Percentiles rank a stretch among this genome's conserved stretches.
Evolutionary conservation across 1,140 invertebrate genomes (phyloP).

Genomic region (Aphidius gifuensis): DNA sequence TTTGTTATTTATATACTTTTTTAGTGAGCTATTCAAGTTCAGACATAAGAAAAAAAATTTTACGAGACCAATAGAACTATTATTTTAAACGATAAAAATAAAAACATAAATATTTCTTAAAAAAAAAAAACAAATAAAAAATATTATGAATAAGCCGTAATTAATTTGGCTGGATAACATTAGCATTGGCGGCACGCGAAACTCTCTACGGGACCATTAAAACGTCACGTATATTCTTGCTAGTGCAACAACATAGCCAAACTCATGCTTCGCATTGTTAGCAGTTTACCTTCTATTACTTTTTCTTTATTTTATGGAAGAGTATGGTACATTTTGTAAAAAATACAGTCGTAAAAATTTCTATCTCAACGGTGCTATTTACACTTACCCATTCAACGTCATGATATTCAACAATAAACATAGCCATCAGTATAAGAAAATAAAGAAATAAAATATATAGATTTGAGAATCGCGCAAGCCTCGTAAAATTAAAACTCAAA

Average conservation of each 20-base stretch:
- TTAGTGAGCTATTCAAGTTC: no score
- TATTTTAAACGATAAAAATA: background rate
- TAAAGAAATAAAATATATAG: background rate
- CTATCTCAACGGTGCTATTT: no score
- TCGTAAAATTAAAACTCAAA: no score
- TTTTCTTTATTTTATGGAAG: background rate
- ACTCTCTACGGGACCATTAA: conserved; percentile 45
- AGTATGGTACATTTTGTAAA: background rate
- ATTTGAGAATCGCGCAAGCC: no score
- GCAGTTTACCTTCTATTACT: conserved; percentile 22
- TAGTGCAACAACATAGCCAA: conserved; percentile 19
- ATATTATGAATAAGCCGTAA: conserved; percentile 41
- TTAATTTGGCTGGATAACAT: conserved; percentile 47
- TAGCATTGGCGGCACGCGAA: conserved; percentile 43
- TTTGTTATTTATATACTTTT: no score
- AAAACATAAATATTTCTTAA: background rate
- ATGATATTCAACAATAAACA: background rate
- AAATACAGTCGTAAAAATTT: background rate
- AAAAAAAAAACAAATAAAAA: conserved; percentile 8
- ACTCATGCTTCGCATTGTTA: conserved; percentile 24
- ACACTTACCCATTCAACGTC: background rate
- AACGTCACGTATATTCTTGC: conserved; percentile 46
- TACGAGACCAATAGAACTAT: no score
- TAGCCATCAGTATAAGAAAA: no score
- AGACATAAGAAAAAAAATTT: no score